Percentiles rank a stretch among this genome's conserved stretches.
Evolutionary conservation across 2,888 invertebrate species (phyloP).

Genomic region (Sarcophaga subvicina): DNA sequence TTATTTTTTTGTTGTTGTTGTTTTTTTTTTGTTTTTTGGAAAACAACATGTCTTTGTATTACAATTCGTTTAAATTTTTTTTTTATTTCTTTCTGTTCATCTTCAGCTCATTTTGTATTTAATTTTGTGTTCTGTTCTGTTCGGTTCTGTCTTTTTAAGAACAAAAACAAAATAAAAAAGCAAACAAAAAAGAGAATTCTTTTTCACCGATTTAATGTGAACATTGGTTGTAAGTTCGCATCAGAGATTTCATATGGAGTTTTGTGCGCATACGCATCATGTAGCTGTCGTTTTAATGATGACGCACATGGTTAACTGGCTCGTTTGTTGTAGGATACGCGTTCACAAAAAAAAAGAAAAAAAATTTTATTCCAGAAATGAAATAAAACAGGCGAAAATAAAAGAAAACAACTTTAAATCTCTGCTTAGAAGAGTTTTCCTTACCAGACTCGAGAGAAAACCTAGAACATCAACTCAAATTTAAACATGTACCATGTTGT

Average conservation of each 20-base stretch:
- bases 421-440: background rate
- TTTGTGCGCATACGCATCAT: slow-evolving; percentile 69
- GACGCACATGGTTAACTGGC: slow-evolving; percentile 67
- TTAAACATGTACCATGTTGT: slow-evolving; percentile 58
- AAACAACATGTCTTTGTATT: slow-evolving; percentile 64
- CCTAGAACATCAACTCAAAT: slow-evolving; percentile 63
- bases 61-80: slow-evolving; percentile 48
- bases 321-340: slow-evolving; percentile 44
- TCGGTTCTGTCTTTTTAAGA: background rate
- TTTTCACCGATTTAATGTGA: slow-evolving; percentile 59
- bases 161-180: background rate
- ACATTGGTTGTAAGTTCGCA: slow-evolving; percentile 64
- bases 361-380: background rate
- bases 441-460: slow-evolving; percentile 65
- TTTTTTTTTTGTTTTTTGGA: background rate
- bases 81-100: background rate
- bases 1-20: too few species aligned
- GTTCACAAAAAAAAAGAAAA: background rate
- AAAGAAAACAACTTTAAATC: background rate
- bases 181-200: background rate
- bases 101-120: slow-evolving; percentile 29
- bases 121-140: slow-evolving; percentile 17
- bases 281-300: slow-evolving; percentile 70
- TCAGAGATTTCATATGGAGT: slow-evolving; percentile 61
- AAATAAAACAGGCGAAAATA: background rate